Evolutionary conservation across 2,113 vertebrate genomes (phyloP).

Genomic region (Actinemys pallida): DNA sequence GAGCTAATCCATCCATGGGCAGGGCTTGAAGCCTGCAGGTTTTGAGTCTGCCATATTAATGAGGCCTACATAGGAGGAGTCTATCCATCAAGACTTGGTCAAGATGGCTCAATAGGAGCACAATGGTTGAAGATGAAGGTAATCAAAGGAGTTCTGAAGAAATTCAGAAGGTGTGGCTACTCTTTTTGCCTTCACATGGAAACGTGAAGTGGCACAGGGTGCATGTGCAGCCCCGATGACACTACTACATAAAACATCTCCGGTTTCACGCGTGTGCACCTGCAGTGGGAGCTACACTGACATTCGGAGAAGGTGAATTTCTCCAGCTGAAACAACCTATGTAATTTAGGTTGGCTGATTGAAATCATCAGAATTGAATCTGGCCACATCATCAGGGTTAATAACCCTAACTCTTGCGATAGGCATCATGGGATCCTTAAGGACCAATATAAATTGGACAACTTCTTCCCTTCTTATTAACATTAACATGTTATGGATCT

Average conservation of each 20-base stretch:
- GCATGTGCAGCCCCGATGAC: too few relatives aligned
- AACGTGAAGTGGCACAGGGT: background rate
- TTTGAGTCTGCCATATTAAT: background rate
- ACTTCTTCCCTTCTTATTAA: conserved; percentile 10
- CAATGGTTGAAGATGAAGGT: background rate
- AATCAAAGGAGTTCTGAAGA: background rate
- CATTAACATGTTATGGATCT: conserved; percentile 23
- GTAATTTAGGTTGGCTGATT: conserved; percentile 20
- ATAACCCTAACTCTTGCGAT: conserved; percentile 26
- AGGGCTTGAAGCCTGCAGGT: background rate
- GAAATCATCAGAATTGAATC: conserved; percentile 27
- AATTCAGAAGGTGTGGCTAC: background rate
- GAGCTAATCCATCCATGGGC: background rate
- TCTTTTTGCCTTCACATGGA: background rate
- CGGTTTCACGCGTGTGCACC: background rate
- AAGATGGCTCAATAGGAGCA: background rate
- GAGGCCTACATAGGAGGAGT: background rate
- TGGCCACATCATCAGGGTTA: conserved; percentile 32
- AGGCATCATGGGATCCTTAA: conserved; percentile 31
- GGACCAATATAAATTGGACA: conserved; percentile 16
- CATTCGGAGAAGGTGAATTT: background rate
- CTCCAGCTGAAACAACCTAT: conserved; percentile 28
- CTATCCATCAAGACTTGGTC: background rate
- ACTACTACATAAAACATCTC: background rate
- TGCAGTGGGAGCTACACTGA: background rate